phyloP scores from a whole-genome alignment of 2,888 invertebrate species.

The Drosophila trichaetosa region DNA sequence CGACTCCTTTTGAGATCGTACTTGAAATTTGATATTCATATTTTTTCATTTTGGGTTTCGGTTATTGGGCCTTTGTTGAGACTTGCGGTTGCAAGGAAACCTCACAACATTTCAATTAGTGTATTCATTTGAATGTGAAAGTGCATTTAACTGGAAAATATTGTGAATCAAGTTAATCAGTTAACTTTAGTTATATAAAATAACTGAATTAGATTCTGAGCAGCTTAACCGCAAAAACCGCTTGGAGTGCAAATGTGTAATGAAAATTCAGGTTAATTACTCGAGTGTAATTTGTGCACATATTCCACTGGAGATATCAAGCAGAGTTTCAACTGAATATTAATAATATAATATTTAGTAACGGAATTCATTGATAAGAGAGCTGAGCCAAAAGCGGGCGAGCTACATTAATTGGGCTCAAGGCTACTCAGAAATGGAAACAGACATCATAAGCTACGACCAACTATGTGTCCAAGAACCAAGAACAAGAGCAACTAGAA shows the following conservation, averaged over 20 bases:
- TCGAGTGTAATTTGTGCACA: neutral
- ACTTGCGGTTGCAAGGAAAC: neutral
- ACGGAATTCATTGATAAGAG: neutral
- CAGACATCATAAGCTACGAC: neutral
- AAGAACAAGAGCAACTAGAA: neutral
- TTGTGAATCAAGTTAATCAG: neutral
- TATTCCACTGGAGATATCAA: neutral
- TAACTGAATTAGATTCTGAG: neutral
- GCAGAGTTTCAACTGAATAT: too few relatives aligned
- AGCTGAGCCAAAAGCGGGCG: neutral
- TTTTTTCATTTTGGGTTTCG: neutral
- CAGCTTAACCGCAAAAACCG: neutral
- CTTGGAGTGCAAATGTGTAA: neutral
- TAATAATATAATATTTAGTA: neutral
- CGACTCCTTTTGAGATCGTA: neutral
- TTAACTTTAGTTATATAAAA: neutral
- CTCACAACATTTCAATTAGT: neutral
- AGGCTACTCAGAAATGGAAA: neutral
- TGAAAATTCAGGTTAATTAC: neutral
- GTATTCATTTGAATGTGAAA: neutral
- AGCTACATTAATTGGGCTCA: neutral
- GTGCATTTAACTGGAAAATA: neutral
- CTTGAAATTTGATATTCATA: neutral
- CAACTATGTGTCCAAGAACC: neutral
- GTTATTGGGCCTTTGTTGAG: neutral